Evolutionary conservation across 1,140 invertebrate genomes (phyloP).

Genomic region (Oryzaephilus surinamensis): DNA sequence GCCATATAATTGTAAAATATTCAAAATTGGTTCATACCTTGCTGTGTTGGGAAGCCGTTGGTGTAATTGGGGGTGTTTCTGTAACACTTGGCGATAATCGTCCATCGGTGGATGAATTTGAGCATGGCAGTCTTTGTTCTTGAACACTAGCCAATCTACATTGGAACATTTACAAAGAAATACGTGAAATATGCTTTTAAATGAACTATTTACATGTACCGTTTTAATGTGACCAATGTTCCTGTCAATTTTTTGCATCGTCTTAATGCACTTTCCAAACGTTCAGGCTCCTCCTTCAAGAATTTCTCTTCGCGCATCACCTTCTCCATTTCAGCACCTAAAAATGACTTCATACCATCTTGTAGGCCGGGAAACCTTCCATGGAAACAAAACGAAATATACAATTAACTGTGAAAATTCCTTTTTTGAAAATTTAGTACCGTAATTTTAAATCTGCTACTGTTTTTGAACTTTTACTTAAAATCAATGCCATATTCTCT

Average conservation of each 20-base stretch:
- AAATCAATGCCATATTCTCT: slow-evolving; percentile 87
- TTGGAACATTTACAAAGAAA: slow-evolving; percentile 16
- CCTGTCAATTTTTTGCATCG: slow-evolving; percentile 94
- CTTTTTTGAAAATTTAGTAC: slow-evolving; percentile 16
- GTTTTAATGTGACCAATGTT: slow-evolving; percentile 90
- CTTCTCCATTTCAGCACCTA: slow-evolving; percentile 89
- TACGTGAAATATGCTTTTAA: background rate
- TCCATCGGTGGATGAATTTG: slow-evolving; percentile 50
- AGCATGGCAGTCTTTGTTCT: slow-evolving; percentile 72
- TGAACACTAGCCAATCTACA: slow-evolving; percentile 87
- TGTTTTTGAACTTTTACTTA: slow-evolving; percentile 64
- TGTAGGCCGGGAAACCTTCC: slow-evolving; percentile 74
- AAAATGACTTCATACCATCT: slow-evolving; percentile 76
- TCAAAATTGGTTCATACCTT: slow-evolving; percentile 41
- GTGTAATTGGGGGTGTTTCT: slow-evolving; percentile 51
- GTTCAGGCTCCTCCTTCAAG: slow-evolving; percentile 88
- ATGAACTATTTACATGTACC: slow-evolving; percentile 47
- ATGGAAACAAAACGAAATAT: background rate
- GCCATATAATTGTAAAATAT: slow-evolving; percentile 5
- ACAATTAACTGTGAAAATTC: background rate
- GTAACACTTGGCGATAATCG: slow-evolving; percentile 49
- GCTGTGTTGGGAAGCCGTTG: slow-evolving; percentile 52
- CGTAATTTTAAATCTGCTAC: slow-evolving; percentile 86
- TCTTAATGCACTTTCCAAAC: slow-evolving; percentile 78
- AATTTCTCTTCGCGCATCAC: slow-evolving; percentile 92